Evolutionary conservation across 37 sponge, comb jelly and placozoan genomes (phyloP), one percentile per base, ranked within the genome.

Genomic region (Ephydatia muelleri): DNA sequence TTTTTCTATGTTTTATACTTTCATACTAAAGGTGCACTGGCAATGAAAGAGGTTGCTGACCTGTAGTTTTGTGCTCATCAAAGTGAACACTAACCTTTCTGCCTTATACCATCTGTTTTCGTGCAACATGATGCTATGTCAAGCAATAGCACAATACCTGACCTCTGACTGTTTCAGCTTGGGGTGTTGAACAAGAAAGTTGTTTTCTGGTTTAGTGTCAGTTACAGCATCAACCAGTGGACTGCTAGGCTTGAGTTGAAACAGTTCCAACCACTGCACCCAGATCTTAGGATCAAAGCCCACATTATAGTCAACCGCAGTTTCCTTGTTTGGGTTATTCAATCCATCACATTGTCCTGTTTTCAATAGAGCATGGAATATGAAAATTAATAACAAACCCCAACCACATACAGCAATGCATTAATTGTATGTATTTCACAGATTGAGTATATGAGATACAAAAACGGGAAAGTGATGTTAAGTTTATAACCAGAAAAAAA

Each of bases 261-360:
- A 26, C 27, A 79, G 70, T 27, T 70, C 27, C 16, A 73, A 79
- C 68, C 80, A 67, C 9, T 72, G 30, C 33, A 30, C n/a, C 86
- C 86, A 86, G 39, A 57, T 23, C 13, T 80, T 72, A 19, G 73
- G 86, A 5, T 72, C 65, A 80, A 86, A 86, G 28, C 86, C 86
- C 66, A 86, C 67, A 73, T 86, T 86, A 74, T 80, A 86, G 38
- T 70, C 86, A 73, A 80, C 65, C 33, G 57, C 65, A 40, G 38
- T 40, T n/a, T 70, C 82, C 26, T 1, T 43, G 30, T 37, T 5
- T 4, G 14, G 27, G 0, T 32, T 37, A 27, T 71, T 71, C 2
- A 9, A 37, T 71, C 27, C 22, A 33, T 4, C 36, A 14, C 57
- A 69, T 82, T 82, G 73, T 43, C 39, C 38, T 32, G 32, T 38